Base-by-base conservation (phyloP, 1,140 invertebrate species). In the Drosophila lini region DNA sequence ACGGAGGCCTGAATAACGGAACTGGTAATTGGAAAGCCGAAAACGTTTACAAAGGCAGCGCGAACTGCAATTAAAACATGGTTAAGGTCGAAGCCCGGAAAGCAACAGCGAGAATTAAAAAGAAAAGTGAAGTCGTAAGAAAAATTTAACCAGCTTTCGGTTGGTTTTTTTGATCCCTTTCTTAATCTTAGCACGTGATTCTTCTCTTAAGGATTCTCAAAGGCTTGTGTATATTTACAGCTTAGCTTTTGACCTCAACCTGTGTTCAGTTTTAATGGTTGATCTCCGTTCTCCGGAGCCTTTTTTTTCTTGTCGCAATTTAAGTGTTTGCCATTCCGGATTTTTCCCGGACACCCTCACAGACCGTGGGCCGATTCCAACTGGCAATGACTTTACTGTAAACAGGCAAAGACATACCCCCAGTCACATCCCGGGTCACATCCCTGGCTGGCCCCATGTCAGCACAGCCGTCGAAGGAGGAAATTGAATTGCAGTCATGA, bases 401-500 rank as follows among this genome's bases (percentile, higher is more conserved):
- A 67, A 45, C 32, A 36, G 32, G 40, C 36, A 36, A 32, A 45
- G 58, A 44, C 44, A 28, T 36, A 25, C 22, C 44, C 36, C 61
- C 13, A 50, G 48, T 16, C 48, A 50, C 34, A 38, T 11, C 32
- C 44, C 44, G 8, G 11, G n/a, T n/a, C 31, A 19, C 19, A 32
- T 19, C 41, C 55, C 34, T 34, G 47, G 16, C 22, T 32, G 15
- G 31, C 22, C 56, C 56, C 42, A n/a, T 61, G 62, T 61, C 62
- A 65, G 45, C 32, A 38, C 34, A 52, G 34, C 44, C 38, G 56
- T 53, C 60, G 56, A 45, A 25, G 47, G 47, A 88, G 80, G 74
- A 88, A 88, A 88, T 88, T 83, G 84, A 88, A 88, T 88, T 89
- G 84, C 84, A 78, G 62, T 52, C 80, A 85, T 81, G 77, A 89